Conservation (phyloP, 2,113 vertebrate species). For the Notarius lentiginosus region DNA sequence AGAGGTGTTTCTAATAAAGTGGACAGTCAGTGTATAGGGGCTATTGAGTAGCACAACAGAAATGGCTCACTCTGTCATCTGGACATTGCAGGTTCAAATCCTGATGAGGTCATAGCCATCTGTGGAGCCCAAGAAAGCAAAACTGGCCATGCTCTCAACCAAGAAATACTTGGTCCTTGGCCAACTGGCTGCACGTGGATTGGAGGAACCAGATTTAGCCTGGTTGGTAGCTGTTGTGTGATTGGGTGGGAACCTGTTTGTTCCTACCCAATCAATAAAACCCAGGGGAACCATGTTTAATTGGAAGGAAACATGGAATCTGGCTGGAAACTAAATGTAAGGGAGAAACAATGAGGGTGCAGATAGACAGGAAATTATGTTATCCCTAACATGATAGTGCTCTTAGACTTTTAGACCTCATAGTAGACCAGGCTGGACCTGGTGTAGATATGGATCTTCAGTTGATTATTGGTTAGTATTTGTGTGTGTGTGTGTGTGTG, state of each 20-base stretch:
- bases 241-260: neutral
- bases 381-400: neutral
- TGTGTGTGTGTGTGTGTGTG: neutral
- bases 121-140: neutral
- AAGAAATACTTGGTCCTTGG: no score
- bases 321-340: neutral
- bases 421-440: slow-evolving; percentile 20
- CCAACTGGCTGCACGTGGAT: no score
- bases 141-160: neutral
- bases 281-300: neutral
- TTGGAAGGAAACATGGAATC: neutral
- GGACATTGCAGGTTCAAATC: neutral
- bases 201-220: neutral
- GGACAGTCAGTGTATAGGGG: no score
- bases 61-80: neutral
- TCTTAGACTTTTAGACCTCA: neutral
- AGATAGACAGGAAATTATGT: neutral
- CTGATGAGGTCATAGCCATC: neutral
- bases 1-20: no score
- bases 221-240: neutral
- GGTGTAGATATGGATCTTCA: slow-evolving; percentile 3
- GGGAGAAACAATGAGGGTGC: no score
- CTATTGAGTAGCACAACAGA: no score
- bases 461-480: neutral
- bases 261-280: neutral